phyloP scores from a whole-genome alignment of 2,113 vertebrate genomes.

The Pseudopodoces humilis region DNA sequence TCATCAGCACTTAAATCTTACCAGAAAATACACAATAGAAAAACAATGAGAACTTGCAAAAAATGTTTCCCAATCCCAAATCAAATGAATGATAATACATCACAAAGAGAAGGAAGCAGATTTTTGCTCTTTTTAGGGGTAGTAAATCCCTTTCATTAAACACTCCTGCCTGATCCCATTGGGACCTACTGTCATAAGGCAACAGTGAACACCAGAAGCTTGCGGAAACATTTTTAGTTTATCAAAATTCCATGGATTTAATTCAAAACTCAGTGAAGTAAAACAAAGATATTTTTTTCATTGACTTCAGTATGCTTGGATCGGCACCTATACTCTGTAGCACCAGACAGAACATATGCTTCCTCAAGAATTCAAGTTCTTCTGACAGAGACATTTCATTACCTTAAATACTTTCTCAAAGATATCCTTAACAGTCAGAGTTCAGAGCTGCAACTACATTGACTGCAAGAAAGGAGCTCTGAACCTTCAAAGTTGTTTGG shows the following conservation, averaged over 20 bases:
- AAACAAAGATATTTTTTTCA: neutral
- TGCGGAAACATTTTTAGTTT: neutral
- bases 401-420: neutral
- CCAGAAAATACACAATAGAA: neutral
- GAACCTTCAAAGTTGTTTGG: neutral
- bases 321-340: neutral
- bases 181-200: neutral
- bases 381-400: neutral
- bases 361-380: neutral
- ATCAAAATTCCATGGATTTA: neutral
- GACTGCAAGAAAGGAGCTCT: neutral
- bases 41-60: neutral
- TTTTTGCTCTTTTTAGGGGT: neutral
- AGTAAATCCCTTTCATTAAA: neutral
- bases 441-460: neutral
- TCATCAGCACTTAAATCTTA: neutral
- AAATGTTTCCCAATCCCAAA: neutral
- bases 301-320: neutral
- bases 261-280: conserved; percentile 22
- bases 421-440: neutral
- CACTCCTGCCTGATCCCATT: neutral
- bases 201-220: neutral
- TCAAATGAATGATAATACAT: neutral
- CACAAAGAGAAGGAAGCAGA: neutral
- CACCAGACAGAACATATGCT: neutral